Percentiles rank a stretch among this genome's conserved stretches.
Evolutionary conservation across 1,140 invertebrate genomes (phyloP).

Genomic region (Drosophila erecta): DNA sequence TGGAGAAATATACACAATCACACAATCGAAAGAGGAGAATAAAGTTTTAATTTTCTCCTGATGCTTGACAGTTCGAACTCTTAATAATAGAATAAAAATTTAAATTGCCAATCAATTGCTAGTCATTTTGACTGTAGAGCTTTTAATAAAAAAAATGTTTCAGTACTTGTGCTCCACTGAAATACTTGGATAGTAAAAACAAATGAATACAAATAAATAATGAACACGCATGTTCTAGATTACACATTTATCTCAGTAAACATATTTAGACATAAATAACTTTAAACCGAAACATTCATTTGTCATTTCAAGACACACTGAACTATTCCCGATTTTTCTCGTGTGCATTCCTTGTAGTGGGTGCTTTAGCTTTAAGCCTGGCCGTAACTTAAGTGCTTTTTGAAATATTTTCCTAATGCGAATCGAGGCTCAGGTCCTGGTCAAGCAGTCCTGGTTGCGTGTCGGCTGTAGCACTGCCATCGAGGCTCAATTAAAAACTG

Average conservation of each 20-base stretch:
- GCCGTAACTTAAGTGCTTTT: constrained; percentile 55
- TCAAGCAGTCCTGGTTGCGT: constrained; percentile 18
- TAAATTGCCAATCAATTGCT: background rate
- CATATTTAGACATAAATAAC: too few relatives aligned
- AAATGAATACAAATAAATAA: background rate
- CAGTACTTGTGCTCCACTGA: background rate
- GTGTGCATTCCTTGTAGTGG: constrained; percentile 33
- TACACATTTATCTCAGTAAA: too few relatives aligned
- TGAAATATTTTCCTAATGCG: constrained; percentile 49
- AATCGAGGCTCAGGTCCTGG: constrained; percentile 27
- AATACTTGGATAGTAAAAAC: background rate
- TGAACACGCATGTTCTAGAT: background rate
- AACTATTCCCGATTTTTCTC: background rate
- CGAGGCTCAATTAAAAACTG: constrained; percentile 60
- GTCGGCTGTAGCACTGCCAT: constrained; percentile 22
- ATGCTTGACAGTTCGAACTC: background rate
- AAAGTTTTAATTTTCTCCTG: too few relatives aligned
- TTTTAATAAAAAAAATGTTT: background rate
- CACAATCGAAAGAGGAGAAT: background rate
- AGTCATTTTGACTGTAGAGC: background rate
- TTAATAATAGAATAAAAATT: background rate
- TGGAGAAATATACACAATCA: background rate
- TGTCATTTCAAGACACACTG: background rate
- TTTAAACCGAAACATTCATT: too few relatives aligned
- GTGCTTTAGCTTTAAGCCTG: constrained; percentile 18